A percentile compares a stretch with the other conserved stretches of the same genome.
Conservation (phyloP, 1,140 invertebrate genomes). For the Drosophila murphyi region DNA sequence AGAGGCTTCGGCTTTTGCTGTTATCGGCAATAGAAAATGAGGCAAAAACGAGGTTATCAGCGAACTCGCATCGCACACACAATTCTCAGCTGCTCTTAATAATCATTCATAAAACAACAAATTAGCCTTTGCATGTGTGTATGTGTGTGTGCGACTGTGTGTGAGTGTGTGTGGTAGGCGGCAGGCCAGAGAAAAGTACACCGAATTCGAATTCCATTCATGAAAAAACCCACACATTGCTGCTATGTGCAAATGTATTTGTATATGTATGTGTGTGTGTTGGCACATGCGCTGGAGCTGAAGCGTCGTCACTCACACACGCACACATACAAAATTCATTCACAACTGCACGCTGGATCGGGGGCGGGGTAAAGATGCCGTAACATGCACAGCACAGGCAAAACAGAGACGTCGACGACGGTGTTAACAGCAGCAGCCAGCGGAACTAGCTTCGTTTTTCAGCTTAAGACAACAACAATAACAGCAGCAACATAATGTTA, state of each 20-base stretch:
- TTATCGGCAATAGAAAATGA: slow-evolving; percentile 35
- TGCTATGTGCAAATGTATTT: slow-evolving; percentile 49
- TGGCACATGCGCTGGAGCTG: slow-evolving; percentile 66
- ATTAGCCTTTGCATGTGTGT: slow-evolving; percentile 34
- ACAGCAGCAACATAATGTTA: slow-evolving; percentile 53
- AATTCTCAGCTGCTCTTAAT: slow-evolving; percentile 51
- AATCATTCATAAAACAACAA: slow-evolving; percentile 78
- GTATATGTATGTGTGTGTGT: slow-evolving; percentile 30
- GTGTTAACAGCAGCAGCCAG: slow-evolving; percentile 42
- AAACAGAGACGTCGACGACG: slow-evolving; percentile 11
- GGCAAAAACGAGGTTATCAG: slow-evolving; percentile 50
- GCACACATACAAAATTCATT: slow-evolving; percentile 64
- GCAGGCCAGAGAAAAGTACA: slow-evolving; percentile 74
- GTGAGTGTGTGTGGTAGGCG: slow-evolving; percentile 50
- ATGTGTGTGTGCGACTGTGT: slow-evolving; percentile 26
- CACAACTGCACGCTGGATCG: slow-evolving; percentile 63
- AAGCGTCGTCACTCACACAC: slow-evolving; percentile 55
- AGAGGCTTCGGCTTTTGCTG: slow-evolving; percentile 6
- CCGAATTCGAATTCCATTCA: slow-evolving; percentile 83
- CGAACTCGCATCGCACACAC: slow-evolving; percentile 38
- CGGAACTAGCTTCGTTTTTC: slow-evolving; percentile 65
- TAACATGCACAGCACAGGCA: slow-evolving; percentile 68
- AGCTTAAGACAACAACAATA: slow-evolving; percentile 23
- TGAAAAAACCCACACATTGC: slow-evolving; percentile 82
- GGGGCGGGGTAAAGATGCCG: slow-evolving; percentile 56